phyloP scores from a whole-genome alignment of 53 echinoderm and acorn worm genomes.

The Paelopatides confundens region DNA sequence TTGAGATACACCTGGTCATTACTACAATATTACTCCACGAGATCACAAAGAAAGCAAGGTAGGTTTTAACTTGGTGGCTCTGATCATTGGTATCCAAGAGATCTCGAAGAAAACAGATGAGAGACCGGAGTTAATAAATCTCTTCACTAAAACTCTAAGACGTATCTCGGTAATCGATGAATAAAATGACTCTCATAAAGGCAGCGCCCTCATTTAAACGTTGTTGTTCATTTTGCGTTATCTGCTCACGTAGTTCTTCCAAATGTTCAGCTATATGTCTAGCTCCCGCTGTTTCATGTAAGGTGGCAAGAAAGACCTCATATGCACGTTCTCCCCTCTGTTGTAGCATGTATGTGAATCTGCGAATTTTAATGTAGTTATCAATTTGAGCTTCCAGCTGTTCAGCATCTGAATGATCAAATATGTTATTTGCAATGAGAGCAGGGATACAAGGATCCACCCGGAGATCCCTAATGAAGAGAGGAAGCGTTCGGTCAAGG shows the following conservation, averaged over 20 bases:
- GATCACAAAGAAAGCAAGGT: no score
- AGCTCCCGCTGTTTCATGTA: background rate
- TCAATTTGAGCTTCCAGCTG: background rate
- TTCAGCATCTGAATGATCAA: background rate
- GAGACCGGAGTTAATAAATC: no score
- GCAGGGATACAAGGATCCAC: background rate
- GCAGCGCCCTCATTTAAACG: background rate
- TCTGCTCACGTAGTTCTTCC: background rate
- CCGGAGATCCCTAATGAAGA: background rate
- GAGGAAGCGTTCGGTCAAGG: background rate
- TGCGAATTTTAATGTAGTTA: background rate
- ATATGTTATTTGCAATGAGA: conserved; percentile 9
- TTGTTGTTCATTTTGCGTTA: background rate
- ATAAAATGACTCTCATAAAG: background rate
- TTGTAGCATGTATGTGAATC: background rate
- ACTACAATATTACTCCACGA: no score
- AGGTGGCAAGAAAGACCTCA: background rate
- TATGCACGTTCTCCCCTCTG: conserved; percentile 6
- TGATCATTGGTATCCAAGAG: no score
- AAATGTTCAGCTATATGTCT: background rate
- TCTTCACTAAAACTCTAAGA: no score
- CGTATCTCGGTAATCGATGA: no score
- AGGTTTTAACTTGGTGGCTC: no score
- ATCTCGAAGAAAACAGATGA: no score
- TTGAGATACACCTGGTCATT: no score